Base-by-base conservation (phyloP, 35 echinoderm and acorn worm species). In the Apostichopus japonicus region DNA sequence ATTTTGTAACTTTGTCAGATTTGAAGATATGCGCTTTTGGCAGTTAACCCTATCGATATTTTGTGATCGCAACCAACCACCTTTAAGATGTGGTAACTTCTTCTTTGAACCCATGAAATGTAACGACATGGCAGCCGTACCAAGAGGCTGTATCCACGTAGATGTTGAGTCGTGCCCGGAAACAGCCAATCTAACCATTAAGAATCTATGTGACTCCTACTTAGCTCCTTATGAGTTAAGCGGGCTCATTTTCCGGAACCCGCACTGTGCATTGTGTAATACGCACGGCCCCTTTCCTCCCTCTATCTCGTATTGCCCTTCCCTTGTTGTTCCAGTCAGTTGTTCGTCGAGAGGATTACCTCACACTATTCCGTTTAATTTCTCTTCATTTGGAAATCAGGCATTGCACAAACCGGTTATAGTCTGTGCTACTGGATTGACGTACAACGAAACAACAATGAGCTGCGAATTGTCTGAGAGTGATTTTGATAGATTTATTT, bases 231-330 rank as follows among this genome's bases (percentile, higher is more conserved):
- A 77, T 61, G 16, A 53, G 4, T 10, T 79, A 5, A 24, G 56
- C 16, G 75, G 54, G 17, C 17, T 9, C 67, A 57, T 55, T 56
- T 92, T 56, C 52, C 78, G 58, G 24, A 92, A 92, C 54, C 71
- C 75, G 21, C 76, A 92, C 76, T 92, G 90, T 59, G 72, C 54
- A 1, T 6, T 92, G 17, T 92, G 90, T 55, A 79, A 92, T 56
- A 63, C 17, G 62, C 9, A 62, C 8, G 51, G 19, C 11, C 19
- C 11, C 63, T 67, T 67, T 10, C 63, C 33, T 44, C 33, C 33
- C 33, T 44, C 33, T 44, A 44, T 44, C 2, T 44, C 2, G 33
- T 44, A 44, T 44, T 44, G 33, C 33, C 33, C 33, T 44, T 0
- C 33, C 33, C 33, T 4, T 44, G 33, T 44, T 44, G 33, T 44